Evolutionary conservation across 1,140 invertebrate genomes (phyloP).

Genomic region (Euglossa dilemma): DNA sequence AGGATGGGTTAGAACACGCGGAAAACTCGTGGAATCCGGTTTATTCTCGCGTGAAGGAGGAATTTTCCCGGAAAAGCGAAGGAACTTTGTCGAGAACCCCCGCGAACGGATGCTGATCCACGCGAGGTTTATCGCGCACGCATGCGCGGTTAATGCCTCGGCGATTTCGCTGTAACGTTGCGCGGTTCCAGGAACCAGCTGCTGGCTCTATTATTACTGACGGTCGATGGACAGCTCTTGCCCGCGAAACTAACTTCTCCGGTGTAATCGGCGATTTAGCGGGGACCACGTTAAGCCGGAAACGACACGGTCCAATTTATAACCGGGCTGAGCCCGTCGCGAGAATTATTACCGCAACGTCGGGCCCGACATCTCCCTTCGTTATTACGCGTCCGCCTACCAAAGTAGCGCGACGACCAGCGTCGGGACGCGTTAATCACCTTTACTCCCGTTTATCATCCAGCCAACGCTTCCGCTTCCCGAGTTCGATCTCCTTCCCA

Average conservation of each 20-base stretch:
- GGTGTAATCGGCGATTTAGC: background rate
- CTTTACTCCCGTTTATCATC: constrained; percentile 4
- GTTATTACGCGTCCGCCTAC: constrained; percentile 40
- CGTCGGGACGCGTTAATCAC: too few species aligned
- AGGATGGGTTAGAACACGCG: too few species aligned
- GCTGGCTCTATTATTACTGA: constrained; percentile 24
- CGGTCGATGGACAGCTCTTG: background rate
- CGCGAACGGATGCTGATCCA: constrained; percentile 40
- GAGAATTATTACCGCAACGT: constrained; percentile 26
- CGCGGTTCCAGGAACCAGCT: constrained; percentile 44
- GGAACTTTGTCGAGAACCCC: constrained; percentile 40
- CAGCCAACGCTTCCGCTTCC: background rate
- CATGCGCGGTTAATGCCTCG: constrained; percentile 13
- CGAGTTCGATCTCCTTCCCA: too few species aligned
- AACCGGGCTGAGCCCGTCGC: constrained; percentile 5
- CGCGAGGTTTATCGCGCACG: constrained; percentile 50
- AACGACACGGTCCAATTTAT: constrained; percentile 42
- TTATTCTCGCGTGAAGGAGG: background rate
- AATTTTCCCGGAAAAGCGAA: constrained; percentile 59
- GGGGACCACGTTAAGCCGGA: constrained; percentile 15
- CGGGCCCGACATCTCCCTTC: constrained; percentile 7
- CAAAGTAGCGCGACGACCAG: constrained; percentile 18
- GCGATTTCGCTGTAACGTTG: constrained; percentile 36
- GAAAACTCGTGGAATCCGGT: background rate
- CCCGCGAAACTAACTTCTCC: background rate